Evolutionary conservation across 2,888 invertebrate species (phyloP).

Genomic region (Eulithis testata): DNA sequence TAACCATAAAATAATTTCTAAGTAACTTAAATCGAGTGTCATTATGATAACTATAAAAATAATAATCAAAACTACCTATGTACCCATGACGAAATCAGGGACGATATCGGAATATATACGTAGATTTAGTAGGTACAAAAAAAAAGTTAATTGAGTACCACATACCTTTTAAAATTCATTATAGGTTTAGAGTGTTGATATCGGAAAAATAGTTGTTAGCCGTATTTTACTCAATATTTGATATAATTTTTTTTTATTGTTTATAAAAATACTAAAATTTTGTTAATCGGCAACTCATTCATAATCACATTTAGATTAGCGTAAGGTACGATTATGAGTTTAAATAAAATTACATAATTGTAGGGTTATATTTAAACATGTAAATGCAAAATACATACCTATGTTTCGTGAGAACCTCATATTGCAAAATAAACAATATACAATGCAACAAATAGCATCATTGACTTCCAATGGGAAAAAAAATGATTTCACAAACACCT

Average conservation of each 20-base stretch:
- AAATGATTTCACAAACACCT: constrained; percentile 7
- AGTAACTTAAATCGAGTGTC: constrained; percentile 1
- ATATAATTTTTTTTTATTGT: background rate
- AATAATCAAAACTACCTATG: background rate
- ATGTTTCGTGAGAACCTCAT: constrained; percentile 4
- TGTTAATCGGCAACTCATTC: background rate
- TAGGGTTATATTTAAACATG: constrained; percentile 1
- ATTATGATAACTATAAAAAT: background rate
- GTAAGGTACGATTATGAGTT: constrained; percentile 9
- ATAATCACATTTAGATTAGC: background rate
- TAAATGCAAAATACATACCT: constrained; percentile 6
- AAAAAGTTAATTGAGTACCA: background rate
- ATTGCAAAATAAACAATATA: constrained; percentile 2
- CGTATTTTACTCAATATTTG: background rate
- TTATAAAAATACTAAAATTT: background rate
- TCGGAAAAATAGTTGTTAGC: background rate
- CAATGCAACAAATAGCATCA: constrained; percentile 14
- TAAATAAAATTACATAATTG: background rate
- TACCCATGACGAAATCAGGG: background rate
- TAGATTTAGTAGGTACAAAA: background rate
- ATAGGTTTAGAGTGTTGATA: background rate
- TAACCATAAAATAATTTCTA: constrained; percentile 31
- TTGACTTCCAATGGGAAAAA: constrained; percentile 4
- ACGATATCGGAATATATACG: background rate
- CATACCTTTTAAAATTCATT: background rate